These are phyloP conservation scores for Lypha dubia DNA, from an alignment of 2,888 invertebrate genomes.

Conservation along the genomic window DNA sequence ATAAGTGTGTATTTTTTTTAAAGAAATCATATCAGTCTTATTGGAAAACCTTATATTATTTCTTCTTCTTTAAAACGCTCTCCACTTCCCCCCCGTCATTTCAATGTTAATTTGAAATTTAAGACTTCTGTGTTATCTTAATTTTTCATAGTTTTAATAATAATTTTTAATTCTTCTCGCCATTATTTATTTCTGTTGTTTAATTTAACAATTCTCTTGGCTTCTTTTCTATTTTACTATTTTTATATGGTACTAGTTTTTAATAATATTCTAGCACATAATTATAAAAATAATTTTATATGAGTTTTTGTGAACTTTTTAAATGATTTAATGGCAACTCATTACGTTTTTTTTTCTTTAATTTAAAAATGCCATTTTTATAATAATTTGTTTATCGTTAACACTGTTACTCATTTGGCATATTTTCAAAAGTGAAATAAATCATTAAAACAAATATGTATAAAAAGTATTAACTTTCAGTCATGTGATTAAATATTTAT, in stretches of 20 bases:
- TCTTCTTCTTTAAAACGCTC: not conserved
- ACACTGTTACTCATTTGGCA: constrained; percentile 31
- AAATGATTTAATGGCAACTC: constrained; percentile 43
- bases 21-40: too few relatives aligned
- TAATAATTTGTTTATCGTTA: constrained; percentile 20
- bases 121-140: constrained; percentile 76
- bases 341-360: constrained; percentile 16
- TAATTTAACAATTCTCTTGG: constrained; percentile 13
- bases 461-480: constrained; percentile 26
- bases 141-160: constrained; percentile 51
- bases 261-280: constrained; percentile 75
- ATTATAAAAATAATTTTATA: constrained; percentile 74
- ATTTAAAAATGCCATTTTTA: not conserved
- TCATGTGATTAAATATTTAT: constrained; percentile 38
- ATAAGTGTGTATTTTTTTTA: too few relatives aligned
- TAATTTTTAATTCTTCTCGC: constrained; percentile 35
- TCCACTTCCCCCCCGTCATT: not conserved
- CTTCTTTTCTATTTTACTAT: constrained; percentile 5
- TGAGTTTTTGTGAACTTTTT: constrained; percentile 67
- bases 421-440: constrained; percentile 31
- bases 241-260: not conserved
- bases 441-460: not conserved
- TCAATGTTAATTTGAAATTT: constrained; percentile 71
- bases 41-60: too few relatives aligned
- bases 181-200: constrained; percentile 27